Evolutionary conservation across 2,797 vertebrate species (phyloP).

Genomic region (Fratercula arctica): DNA sequence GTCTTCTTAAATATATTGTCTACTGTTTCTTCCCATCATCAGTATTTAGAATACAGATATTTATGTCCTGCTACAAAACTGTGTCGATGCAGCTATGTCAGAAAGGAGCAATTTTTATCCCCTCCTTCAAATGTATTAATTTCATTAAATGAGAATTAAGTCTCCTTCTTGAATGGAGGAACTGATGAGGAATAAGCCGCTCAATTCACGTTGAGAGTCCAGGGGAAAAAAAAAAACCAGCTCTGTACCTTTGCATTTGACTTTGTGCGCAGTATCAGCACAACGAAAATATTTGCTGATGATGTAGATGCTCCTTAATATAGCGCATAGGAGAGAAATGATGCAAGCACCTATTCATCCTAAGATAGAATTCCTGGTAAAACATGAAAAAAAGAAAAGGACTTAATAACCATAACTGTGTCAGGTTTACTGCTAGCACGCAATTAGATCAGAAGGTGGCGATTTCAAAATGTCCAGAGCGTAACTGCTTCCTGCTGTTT

Average conservation of each 20-base stretch:
- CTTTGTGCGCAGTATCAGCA: background rate
- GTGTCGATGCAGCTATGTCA: background rate
- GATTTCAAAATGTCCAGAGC: background rate
- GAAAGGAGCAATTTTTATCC: background rate
- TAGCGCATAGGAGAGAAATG: background rate
- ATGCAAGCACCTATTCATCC: background rate
- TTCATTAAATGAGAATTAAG: background rate
- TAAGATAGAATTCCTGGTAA: background rate
- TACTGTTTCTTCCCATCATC: background rate
- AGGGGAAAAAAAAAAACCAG: background rate
- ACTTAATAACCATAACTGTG: background rate
- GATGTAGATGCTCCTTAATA: slow-evolving; percentile 6
- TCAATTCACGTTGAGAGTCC: background rate
- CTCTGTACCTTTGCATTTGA: background rate
- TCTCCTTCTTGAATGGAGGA: background rate
- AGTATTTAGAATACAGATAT: background rate
- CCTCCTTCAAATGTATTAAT: background rate
- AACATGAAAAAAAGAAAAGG: background rate
- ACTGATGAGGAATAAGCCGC: background rate
- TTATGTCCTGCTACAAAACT: background rate
- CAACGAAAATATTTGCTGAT: slow-evolving; percentile 36
- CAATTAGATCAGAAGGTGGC: background rate
- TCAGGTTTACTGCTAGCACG: background rate
- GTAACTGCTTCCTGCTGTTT: background rate
- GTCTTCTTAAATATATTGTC: background rate